Evolutionary conservation across 2,113 vertebrate genomes (phyloP), one percentile per base, ranked within the genome.

Genomic region (Chaetorhynchus papuensis): DNA sequence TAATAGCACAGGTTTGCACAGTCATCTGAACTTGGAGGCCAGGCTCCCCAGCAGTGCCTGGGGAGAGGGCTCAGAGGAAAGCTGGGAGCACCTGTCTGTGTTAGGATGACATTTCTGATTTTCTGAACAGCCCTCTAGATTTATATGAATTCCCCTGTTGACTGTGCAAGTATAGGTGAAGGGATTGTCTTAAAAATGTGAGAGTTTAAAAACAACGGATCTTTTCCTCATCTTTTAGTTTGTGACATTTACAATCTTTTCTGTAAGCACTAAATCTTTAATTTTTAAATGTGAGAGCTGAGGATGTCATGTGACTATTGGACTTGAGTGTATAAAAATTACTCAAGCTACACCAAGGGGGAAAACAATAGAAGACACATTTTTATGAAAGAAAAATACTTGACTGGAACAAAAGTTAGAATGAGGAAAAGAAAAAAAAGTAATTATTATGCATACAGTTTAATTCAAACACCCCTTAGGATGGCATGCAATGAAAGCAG

Each of bases 71-170:
- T 65, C 47, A 45, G 16, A 66, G 21, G 15, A 89, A 77, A 84
- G 10, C n/a, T 53, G 33, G 18, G 39, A 94, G 10, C 39, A 83
- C 35, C n/a, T 61, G 35, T 16, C 23, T 47, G 3, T 49, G 11
- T 41, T 49, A 53, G 22, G 30, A 42, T 33, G 28, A 31, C 3
- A 37, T 7, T 89, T 17, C 16, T 44, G 35, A 71, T 63, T 75
- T 84, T 82, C 33, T 76, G 35, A 76, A 83, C 1, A 5, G 39
- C 11, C 4, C 8, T 54, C 37, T 47, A 26, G 30, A 65, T 2
- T 18, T 54, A 13, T 0, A 6, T 0, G 0, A 0, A 75, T 70
- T 89, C 7, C 10, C 13, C 1, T 63, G 11, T 5, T 1, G 1
- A 16, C 27, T 59, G 4, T 9, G 19, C 4, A 37, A 57, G 9